Evolutionary conservation across 2,888 invertebrate species (phyloP), one percentile per base, ranked within the genome.

Genomic region (Ariolimax columbianus): DNA sequence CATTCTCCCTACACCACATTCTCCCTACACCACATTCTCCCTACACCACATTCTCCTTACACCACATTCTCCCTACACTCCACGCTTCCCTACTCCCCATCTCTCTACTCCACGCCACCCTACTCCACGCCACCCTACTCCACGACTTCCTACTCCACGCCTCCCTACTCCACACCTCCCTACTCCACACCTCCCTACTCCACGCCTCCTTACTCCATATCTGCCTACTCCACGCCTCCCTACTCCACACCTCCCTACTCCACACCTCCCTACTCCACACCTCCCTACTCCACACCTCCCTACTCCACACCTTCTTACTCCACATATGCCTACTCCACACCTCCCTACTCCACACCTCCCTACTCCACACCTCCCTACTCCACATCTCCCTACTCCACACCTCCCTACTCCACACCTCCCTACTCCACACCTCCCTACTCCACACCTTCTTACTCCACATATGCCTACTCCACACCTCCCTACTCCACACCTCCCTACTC

Each of bases 171-270:
- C 36, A 68, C 68, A 36, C 68, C 36, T 36, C 68, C 36, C 68
- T 68, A 68, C 68, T 68, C 68, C 36, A 68, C 36, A 36, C 68
- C 23, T 36, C 68, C 17, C 68, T 68, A 68, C 68, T 68, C 68
- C 36, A 68, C 68, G 33, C 68, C 36, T 36, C 68, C 14, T 38
- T 36, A 68, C 68, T 36, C 68, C 36, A 68, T 9, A 36, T 38
- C 36, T 36, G 36, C 14, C 68, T 68, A 68, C 68, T 68, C 68
- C 36, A 68, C 68, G 14, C 68, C 36, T 36, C 68, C 23, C 36
- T 36, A 68, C 68, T 38, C 36, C 23, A 68, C 68, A 19, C 68
- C 23, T 36, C 36, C 23, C 68, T 23, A 68, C 68, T 38, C 68
- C 36, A 68, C 33, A 7, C 68, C 14, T 36, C 68, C 23, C 68